Evolutionary conservation across 2,888 invertebrate genomes (phyloP).

Genomic region (Drosophila anomelani): DNA sequence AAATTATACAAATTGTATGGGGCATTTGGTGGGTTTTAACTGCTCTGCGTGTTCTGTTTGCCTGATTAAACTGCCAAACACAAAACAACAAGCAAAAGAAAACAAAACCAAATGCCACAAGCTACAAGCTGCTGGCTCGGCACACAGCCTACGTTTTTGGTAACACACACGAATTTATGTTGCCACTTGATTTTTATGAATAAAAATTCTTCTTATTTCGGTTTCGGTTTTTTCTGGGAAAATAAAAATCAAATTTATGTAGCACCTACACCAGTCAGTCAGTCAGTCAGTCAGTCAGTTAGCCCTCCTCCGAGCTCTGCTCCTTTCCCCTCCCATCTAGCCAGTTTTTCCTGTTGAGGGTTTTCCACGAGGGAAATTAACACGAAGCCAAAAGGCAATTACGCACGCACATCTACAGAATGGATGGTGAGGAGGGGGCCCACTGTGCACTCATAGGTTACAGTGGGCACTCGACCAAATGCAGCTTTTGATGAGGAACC

Average conservation of each 20-base stretch:
- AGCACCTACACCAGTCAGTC: conserved; percentile 57
- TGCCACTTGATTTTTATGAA: conserved; percentile 67
- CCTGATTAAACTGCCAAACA: conserved; percentile 54
- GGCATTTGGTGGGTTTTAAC: conserved; percentile 71
- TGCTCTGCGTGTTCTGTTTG: conserved; percentile 74
- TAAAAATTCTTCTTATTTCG: conserved; percentile 64
- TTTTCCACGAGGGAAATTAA: conserved; percentile 58
- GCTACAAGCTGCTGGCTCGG: background rate
- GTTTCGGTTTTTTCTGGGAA: conserved; percentile 58
- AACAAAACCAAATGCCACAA: conserved; percentile 11
- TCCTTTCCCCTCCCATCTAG: conserved; percentile 1
- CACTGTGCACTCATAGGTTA: conserved; percentile 11
- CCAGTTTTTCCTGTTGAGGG: conserved; percentile 36
- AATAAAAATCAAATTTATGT: conserved; percentile 73
- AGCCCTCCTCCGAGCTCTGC: background rate
- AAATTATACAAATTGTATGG: conserved; percentile 71
- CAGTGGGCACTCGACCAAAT: conserved; percentile 11
- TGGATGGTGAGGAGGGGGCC: conserved; percentile 12
- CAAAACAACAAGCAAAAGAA: background rate
- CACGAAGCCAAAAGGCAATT: conserved; percentile 70
- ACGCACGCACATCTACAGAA: conserved; percentile 60
- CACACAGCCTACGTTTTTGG: conserved; percentile 60
- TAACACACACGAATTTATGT: conserved; percentile 68
- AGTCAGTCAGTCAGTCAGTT: background rate
- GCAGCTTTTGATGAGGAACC: background rate